Base-by-base conservation (phyloP, 2,797 vertebrate genomes). In the Etheostoma nigrum region DNA sequence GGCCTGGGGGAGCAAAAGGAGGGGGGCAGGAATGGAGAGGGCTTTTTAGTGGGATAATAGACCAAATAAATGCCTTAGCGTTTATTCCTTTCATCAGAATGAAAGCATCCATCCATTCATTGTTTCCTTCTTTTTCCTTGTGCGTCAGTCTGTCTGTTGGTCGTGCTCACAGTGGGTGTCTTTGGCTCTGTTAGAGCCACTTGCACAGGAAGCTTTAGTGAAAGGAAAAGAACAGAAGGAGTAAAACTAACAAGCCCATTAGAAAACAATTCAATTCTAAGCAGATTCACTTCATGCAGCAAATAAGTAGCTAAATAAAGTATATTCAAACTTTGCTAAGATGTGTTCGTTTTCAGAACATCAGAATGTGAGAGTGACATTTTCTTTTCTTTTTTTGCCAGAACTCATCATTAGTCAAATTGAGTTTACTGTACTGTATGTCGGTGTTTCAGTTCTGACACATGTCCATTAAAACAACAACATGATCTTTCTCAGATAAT, bases 41-140 rank as follows among this genome's bases (percentile, higher is more conserved):
- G 90, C 86, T 90, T 92, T 91, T 94, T 91, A 89, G 89, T 68
- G 80, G 88, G 89, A 94, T 93, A 92, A 94, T 92, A 88, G 89
- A 91, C 88, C 86, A 93, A 91, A 91, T 92, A 92, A 93, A 93
- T 91, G 91, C 88, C 88, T 89, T 79, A 84, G 86, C 91, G 23
- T 88, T 93, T 91, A 87, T 90, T 92, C 90, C 86, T 93, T 94
- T 93, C 92, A 93, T 94, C 91, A 87, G 79, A 94, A 93, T 94
- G 91, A 95, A 95, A 94, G 92, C 89, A 88, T 87, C 85, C 84
- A 73, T 85, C 89, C 86, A 78, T 83, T 90, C 79, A 92, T 92
- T 93, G 91, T 91, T 87, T 91, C 81, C 80, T 74, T 74, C 82
- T 85, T 88, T 88, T 86, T 89, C 85, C 82, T 78, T 54, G 72